A percentile compares a stretch with the other conserved stretches of the same genome.
Evolutionary conservation across 2,888 invertebrate species (phyloP).

Genomic region (Xestia rhomboidea): DNA sequence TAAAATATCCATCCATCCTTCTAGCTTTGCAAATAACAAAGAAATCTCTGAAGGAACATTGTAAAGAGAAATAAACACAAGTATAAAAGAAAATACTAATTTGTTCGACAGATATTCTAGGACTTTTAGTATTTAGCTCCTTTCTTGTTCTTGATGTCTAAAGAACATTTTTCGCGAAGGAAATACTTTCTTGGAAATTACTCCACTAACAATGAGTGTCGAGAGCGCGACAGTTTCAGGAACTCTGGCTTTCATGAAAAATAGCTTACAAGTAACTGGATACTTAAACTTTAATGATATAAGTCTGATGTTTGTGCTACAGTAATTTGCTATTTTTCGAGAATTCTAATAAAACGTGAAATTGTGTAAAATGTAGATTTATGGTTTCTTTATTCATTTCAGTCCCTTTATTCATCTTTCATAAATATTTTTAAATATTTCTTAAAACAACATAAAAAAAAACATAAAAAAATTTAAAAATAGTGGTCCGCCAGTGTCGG

Average conservation of each 20-base stretch:
- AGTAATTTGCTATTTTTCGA: background rate
- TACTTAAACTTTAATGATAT: background rate
- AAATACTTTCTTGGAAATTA: background rate
- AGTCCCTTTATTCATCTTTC: too few relatives aligned
- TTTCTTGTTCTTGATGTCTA: background rate
- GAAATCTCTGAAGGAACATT: background rate
- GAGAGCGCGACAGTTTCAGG: background rate
- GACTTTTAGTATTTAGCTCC: conserved; percentile 3
- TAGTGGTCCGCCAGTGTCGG: too few relatives aligned
- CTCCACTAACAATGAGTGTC: background rate
- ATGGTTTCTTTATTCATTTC: too few relatives aligned
- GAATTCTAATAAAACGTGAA: too few relatives aligned
- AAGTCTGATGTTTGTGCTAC: background rate
- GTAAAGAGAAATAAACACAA: background rate
- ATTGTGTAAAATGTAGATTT: too few relatives aligned
- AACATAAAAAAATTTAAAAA: too few relatives aligned
- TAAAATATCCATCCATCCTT: background rate
- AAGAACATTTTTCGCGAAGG: background rate
- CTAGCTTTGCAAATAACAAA: background rate
- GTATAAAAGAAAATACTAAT: background rate
- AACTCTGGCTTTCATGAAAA: background rate
- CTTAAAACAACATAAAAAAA: too few relatives aligned
- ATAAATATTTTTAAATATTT: too few relatives aligned
- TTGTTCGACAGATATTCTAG: background rate
- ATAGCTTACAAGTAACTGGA: background rate